Percentiles rank a stretch among this genome's conserved stretches.
Conservation (phyloP, 2,888 invertebrate species). For the Petrolisthes cinctipes region DNA sequence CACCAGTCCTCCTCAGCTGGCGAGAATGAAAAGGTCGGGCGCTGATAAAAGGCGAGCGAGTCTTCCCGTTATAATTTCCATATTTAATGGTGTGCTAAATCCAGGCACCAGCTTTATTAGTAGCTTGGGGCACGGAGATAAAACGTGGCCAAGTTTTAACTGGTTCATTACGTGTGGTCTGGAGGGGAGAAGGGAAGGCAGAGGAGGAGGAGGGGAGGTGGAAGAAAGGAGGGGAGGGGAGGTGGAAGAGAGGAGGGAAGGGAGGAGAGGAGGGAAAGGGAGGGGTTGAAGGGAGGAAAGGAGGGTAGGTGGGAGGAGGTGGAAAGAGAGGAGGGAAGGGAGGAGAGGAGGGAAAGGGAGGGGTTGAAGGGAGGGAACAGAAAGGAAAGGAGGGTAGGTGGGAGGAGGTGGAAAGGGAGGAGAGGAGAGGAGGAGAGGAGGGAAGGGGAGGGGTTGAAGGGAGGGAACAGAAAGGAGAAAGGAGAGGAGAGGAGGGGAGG, state of each 20-base stretch:
- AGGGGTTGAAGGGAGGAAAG: background rate
- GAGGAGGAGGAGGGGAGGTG: background rate
- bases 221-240: background rate
- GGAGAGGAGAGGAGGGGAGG: background rate
- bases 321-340: background rate
- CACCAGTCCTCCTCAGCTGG: slow-evolving; percentile 1
- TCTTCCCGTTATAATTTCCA: slow-evolving; percentile 50
- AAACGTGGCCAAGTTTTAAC: slow-evolving; percentile 59
- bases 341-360: background rate
- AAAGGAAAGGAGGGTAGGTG: background rate
- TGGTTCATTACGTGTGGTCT: slow-evolving; percentile 53
- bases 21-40: background rate
- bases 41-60: slow-evolving; percentile 22
- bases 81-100: slow-evolving; percentile 60
- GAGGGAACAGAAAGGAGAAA: background rate
- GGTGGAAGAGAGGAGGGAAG: background rate
- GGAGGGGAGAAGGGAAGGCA: background rate
- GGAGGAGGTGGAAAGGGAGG: background rate
- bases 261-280: background rate
- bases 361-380: background rate
- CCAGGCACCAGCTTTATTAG: slow-evolving; percentile 57
- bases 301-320: background rate
- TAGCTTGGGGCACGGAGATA: slow-evolving; percentile 56
- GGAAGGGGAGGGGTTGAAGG: background rate
- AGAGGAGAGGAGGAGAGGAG: background rate